phyloP scores from a whole-genome alignment of 2,113 vertebrate genomes.

The Anoura caudifer region DNA sequence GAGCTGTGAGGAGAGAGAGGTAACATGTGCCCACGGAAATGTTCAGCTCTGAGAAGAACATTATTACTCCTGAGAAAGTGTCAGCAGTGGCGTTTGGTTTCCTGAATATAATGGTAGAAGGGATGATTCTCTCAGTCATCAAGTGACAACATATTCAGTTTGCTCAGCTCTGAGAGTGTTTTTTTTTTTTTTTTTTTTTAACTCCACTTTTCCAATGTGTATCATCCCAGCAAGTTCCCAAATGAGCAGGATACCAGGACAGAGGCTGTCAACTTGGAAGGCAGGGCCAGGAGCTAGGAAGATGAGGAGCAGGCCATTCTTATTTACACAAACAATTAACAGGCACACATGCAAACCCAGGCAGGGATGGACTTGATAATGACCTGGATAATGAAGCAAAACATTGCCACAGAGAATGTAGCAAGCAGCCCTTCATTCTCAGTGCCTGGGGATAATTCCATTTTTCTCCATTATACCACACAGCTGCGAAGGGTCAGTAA shows the following conservation, averaged over 20 bases:
- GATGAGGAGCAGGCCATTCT: neutral
- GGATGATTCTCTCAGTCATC: neutral
- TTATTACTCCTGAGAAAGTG: neutral
- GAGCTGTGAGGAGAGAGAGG: neutral
- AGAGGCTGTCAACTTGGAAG: neutral
- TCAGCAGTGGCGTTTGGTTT: neutral
- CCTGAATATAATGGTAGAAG: neutral
- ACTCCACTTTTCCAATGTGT: neutral
- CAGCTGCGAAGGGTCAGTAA: neutral
- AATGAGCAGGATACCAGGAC: neutral
- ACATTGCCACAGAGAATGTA: neutral
- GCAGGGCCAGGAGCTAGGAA: neutral
- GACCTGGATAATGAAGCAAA: neutral
- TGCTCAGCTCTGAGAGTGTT: neutral
- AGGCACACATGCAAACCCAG: neutral
- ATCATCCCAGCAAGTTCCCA: neutral
- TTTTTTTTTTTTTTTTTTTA: too few relatives aligned
- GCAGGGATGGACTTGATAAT: neutral
- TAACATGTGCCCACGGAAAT: neutral
- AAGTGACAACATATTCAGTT: neutral
- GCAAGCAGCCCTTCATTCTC: fast-evolving
- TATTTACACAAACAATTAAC: neutral
- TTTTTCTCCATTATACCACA: neutral
- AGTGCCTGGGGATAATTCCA: neutral
- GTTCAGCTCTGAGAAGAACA: neutral